Evolutionary conservation across 2,888 invertebrate species (phyloP).

Genomic region (Tineola bisselliella): DNA sequence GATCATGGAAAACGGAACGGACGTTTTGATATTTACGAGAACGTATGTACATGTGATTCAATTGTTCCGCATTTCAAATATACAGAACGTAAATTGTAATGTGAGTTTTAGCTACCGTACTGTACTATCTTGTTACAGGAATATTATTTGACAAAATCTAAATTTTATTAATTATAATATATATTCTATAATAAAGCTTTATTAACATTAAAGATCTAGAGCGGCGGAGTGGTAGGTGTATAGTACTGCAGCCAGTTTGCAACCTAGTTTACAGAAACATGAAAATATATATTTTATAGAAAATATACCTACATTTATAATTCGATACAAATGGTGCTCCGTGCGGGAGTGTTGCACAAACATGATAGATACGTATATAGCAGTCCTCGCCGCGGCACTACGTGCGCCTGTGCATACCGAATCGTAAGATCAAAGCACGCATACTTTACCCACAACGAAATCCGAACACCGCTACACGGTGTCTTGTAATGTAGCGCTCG

Average conservation of each 20-base stretch:
- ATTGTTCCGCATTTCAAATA: no score
- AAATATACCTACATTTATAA: constrained; percentile 5
- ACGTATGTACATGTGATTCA: not conserved
- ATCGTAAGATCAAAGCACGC: constrained; percentile 68
- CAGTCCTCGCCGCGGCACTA: not conserved
- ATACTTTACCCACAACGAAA: constrained; percentile 49
- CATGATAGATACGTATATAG: constrained; percentile 9
- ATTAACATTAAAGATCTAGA: no score
- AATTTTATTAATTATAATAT: no score
- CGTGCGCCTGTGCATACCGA: constrained; percentile 64
- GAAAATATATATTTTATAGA: constrained; percentile 8
- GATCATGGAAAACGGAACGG: not conserved
- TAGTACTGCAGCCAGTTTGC: not conserved
- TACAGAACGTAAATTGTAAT: no score
- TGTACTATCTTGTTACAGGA: no score
- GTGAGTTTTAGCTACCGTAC: no score
- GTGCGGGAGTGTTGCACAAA: constrained; percentile 12
- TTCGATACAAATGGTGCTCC: constrained; percentile 2
- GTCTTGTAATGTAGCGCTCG: constrained; percentile 13
- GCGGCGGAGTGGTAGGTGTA: no score
- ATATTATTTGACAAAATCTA: no score
- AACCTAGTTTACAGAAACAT: constrained; percentile 4
- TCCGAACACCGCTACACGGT: constrained; percentile 9
- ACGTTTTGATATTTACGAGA: not conserved
- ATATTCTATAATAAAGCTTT: no score